Conservation (phyloP, 2,888 invertebrate genomes). For the Drosophila emarginata region DNA sequence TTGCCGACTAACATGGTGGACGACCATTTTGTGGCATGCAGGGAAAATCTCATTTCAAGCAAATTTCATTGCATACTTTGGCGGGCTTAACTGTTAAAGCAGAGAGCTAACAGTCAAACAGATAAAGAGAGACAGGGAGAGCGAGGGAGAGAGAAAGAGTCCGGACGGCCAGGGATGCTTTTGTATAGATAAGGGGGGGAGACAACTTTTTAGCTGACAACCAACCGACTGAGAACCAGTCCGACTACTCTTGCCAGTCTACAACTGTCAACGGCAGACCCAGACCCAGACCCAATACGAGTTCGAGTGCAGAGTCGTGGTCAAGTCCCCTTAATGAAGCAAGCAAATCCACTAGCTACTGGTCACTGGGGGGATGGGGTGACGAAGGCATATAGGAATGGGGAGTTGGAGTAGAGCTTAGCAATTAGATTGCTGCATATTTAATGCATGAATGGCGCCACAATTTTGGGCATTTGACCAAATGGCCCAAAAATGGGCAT, state of each 20-base stretch:
- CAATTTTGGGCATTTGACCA: constrained; percentile 65
- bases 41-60: constrained; percentile 67
- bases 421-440: constrained; percentile 74
- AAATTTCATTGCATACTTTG: constrained; percentile 74
- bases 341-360: constrained; percentile 69
- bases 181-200: not conserved
- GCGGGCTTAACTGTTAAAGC: constrained; percentile 74
- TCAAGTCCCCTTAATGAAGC: constrained; percentile 64
- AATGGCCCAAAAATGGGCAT: constrained; percentile 53
- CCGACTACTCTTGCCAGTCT: constrained; percentile 2
- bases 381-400: not conserved
- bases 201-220: constrained; percentile 11
- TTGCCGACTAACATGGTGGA: constrained; percentile 30
- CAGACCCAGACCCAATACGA: constrained; percentile 7
- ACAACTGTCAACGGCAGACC: constrained; percentile 63
- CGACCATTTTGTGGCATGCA: constrained; percentile 53
- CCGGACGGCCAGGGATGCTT: too few species aligned
- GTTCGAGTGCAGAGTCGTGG: constrained; percentile 9
- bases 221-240: constrained; percentile 12
- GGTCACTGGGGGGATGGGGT: constrained; percentile 16
- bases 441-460: constrained; percentile 70
- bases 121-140: constrained; percentile 22
- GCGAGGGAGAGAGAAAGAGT: not conserved
- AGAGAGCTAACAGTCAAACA: constrained; percentile 12
- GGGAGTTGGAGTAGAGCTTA: constrained; percentile 46